phyloP scores from a whole-genome alignment of 2,888 invertebrate species.

The Synanthedon tipuliformis region DNA sequence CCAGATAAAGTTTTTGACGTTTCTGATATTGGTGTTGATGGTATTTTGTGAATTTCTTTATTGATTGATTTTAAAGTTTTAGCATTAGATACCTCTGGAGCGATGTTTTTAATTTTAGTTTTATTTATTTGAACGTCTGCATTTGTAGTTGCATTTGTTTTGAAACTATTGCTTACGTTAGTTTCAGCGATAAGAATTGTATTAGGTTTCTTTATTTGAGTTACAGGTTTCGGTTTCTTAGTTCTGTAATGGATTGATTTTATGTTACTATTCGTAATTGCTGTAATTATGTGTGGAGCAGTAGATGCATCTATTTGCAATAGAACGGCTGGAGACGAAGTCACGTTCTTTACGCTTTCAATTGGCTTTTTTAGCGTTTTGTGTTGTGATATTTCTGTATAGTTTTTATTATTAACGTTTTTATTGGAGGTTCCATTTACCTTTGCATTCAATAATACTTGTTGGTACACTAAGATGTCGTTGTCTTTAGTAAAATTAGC shows the following conservation, averaged over 20 bases:
- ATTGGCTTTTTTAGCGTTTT: background rate
- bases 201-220: slow-evolving; percentile 48
- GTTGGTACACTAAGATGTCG: background rate
- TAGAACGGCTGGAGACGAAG: slow-evolving; percentile 6
- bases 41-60: slow-evolving; percentile 64
- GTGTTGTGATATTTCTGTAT: background rate
- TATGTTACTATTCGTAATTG: slow-evolving; percentile 55
- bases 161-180: slow-evolving; percentile 18
- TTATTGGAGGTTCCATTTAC: background rate
- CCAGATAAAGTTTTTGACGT: slow-evolving; percentile 50
- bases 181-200: slow-evolving; percentile 13
- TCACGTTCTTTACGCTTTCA: background rate
- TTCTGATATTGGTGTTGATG: slow-evolving; percentile 57
- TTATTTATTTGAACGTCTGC: slow-evolving; percentile 26
- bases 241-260: slow-evolving; percentile 52
- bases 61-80: slow-evolving; percentile 60
- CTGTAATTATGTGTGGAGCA: slow-evolving; percentile 38
- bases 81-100: slow-evolving; percentile 25
- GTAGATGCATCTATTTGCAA: slow-evolving; percentile 14
- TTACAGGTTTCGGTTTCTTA: slow-evolving; percentile 49
- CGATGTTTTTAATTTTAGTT: slow-evolving; percentile 31
- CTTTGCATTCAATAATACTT: background rate
- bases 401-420: background rate
- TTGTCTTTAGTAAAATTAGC: background rate
- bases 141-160: slow-evolving; percentile 16